phyloP scores from a whole-genome alignment of 2,888 invertebrate genomes.

The Mythimna ferrago region DNA sequence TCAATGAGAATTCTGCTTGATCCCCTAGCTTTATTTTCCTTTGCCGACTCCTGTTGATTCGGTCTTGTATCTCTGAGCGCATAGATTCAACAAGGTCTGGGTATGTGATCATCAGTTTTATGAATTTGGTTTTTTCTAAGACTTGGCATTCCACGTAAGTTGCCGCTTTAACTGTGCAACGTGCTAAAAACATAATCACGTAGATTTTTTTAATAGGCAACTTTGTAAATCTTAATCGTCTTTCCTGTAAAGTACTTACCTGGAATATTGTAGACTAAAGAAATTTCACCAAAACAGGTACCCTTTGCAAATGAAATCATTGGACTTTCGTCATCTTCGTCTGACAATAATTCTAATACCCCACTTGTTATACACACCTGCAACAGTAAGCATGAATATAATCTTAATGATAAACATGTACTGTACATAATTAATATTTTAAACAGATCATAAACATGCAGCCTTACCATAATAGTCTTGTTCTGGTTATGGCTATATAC shows the following conservation, averaged over 20 bases:
- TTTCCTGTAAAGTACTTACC: slow-evolving; percentile 67
- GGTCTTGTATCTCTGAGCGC: slow-evolving; percentile 76
- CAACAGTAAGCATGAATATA: slow-evolving; percentile 25
- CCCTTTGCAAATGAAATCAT: slow-evolving; percentile 89
- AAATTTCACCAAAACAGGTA: slow-evolving; percentile 89
- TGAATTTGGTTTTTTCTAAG: slow-evolving; percentile 87
- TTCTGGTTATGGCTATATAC: slow-evolving; percentile 88
- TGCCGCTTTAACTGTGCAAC: slow-evolving; percentile 88
- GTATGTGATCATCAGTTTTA: slow-evolving; percentile 86
- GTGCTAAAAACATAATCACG: slow-evolving; percentile 72
- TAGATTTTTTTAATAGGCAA: neutral
- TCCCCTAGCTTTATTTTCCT: slow-evolving; percentile 72
- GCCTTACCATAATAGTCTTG: slow-evolving; percentile 89
- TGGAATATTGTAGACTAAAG: slow-evolving; percentile 87
- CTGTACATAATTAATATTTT: slow-evolving; percentile 43
- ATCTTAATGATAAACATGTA: slow-evolving; percentile 21
- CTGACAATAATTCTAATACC: slow-evolving; percentile 87
- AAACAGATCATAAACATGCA: slow-evolving; percentile 45
- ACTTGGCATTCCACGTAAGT: slow-evolving; percentile 90
- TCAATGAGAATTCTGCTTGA: slow-evolving; percentile 75
- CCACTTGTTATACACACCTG: slow-evolving; percentile 88
- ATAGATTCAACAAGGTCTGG: slow-evolving; percentile 82
- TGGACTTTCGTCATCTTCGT: slow-evolving; percentile 89
- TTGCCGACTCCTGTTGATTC: slow-evolving; percentile 74
- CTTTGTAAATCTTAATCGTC: neutral